A percentile compares a stretch with the other conserved stretches of the same genome.
Conservation (phyloP, 2,888 invertebrate species). For the Luperina nickerlii region DNA sequence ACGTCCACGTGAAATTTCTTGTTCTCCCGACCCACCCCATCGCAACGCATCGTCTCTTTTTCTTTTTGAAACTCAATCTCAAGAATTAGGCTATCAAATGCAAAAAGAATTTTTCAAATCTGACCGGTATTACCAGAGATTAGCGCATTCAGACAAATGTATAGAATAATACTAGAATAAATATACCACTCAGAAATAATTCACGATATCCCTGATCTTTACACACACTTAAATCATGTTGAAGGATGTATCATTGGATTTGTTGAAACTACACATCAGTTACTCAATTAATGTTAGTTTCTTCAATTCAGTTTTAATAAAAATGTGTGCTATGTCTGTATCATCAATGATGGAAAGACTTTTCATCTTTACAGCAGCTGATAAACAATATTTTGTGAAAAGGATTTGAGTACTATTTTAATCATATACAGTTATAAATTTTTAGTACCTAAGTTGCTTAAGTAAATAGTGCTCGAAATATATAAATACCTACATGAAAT, state of each 20-base stretch:
- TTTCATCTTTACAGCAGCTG: neutral
- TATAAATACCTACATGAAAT: neutral
- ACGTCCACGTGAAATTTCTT: too few relatives aligned
- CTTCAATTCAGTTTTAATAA: neutral
- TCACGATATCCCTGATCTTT: neutral
- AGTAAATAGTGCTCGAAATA: neutral
- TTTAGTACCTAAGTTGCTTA: neutral
- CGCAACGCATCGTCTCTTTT: too few relatives aligned
- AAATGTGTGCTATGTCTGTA: neutral
- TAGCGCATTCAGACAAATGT: too few relatives aligned
- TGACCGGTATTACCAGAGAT: too few relatives aligned
- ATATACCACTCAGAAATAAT: neutral
- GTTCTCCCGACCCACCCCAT: too few relatives aligned
- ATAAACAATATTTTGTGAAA: neutral
- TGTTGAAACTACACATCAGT: neutral
- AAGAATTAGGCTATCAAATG: too few relatives aligned
- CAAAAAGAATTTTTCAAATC: too few relatives aligned
- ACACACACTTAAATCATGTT: neutral
- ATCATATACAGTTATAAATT: neutral
- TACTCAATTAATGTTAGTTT: neutral
- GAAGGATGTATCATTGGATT: neutral
- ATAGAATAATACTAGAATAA: too few relatives aligned
- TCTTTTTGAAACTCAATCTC: too few relatives aligned
- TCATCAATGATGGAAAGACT: neutral
- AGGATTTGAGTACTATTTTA: neutral